Base-by-base conservation (phyloP, 2,797 vertebrate species). In the Neoniphon sammara region DNA sequence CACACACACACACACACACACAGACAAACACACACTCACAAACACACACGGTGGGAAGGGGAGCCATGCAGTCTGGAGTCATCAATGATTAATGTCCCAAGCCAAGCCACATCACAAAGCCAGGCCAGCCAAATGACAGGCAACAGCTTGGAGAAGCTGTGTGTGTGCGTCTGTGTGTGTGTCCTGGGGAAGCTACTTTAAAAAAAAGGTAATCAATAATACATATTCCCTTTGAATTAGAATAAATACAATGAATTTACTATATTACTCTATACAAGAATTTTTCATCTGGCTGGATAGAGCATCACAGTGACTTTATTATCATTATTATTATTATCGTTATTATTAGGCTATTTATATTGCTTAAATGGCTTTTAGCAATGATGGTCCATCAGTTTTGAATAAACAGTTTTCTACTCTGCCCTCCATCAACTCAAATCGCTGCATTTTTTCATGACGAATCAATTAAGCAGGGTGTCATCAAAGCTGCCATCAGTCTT, bases 21-120 rank as follows among this genome's bases (percentile, higher is more conserved):
- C 20, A 67, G 36, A 46, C 66, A 68, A 21, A 68, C 23, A 46
- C 59, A 70, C 56, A 70, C 30, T 30, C 68, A 67, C 64, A 68
- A 14, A 70, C 8, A 77, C 21, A 39, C 52, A 66, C 5, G 39
- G 61, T 59, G 49, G 77, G 25, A 82, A 58, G 52, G 30, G 49
- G 78, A 83, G 82, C 80, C 81, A 75, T 88, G 78, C 62, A 86
- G 84, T 85, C 79, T 82, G 55, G 74, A 77, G 78, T 90, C 88
- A 86, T 94, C 80, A 92, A 92, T 93, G 90, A 93, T 93, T 92
- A 92, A 93, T 93, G 88, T 88, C 87, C 88, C 90, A 93, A 93
- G 90, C 93, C 91, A 91, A 91, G 91, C 85, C 80, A 69, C 84
- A 89, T 89, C 85, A 89, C 89, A 91, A 87, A 85, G 83, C 80